Evolutionary conservation across 1,140 invertebrate species (phyloP).

Genomic region (Macrosteles quadrilineatus): DNA sequence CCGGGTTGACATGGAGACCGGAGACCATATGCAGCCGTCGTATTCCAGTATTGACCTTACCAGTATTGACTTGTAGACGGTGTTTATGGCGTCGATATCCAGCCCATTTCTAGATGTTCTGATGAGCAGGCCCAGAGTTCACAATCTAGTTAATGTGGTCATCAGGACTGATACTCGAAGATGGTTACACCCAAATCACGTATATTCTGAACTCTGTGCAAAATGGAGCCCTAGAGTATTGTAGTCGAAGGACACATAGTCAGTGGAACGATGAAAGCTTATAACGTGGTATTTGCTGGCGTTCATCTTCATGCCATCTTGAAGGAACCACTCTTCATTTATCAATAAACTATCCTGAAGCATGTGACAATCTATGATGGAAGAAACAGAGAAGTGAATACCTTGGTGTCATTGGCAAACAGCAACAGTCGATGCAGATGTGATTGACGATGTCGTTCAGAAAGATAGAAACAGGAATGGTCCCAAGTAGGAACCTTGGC

Average conservation of each 20-base stretch:
- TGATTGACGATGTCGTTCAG: neutral
- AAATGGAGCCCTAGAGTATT: too few relatives aligned
- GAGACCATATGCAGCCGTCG: neutral
- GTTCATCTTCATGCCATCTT: neutral
- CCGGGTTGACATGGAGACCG: too few relatives aligned
- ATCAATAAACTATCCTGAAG: neutral
- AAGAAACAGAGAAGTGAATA: neutral
- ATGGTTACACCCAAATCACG: constrained; percentile 9
- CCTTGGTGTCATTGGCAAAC: neutral
- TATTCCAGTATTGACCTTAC: constrained; percentile 5
- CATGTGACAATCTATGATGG: neutral
- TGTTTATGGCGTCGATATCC: constrained; percentile 7
- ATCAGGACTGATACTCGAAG: constrained; percentile 1
- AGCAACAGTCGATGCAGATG: neutral
- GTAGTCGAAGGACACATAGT: neutral
- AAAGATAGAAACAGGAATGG: neutral
- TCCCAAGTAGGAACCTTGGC: constrained; percentile 25
- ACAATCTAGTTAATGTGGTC: neutral
- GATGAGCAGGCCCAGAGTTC: too few relatives aligned
- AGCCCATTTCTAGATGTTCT: too few relatives aligned
- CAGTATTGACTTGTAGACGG: too few relatives aligned
- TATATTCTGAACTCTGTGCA: neutral
- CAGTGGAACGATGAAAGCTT: neutral
- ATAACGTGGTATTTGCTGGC: neutral
- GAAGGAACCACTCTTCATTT: neutral